These are phyloP conservation scores for Catocala fraxini DNA, from an alignment of 2,888 invertebrate species.

Conservation along the genomic window DNA sequence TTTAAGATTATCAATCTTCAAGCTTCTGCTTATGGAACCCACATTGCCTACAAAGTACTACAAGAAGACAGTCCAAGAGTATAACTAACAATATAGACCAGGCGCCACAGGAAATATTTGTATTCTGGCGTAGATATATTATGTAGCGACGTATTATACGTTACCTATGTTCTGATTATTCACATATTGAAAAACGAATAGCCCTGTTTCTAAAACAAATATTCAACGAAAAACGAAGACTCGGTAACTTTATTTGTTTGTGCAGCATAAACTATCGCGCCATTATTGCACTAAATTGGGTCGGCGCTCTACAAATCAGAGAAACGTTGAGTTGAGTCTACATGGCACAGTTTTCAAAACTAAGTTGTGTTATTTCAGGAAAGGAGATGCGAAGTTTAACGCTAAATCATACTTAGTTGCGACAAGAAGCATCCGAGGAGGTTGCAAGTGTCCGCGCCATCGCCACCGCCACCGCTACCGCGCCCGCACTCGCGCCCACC, in stretches of 20 bases:
- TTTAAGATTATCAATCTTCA: no score
- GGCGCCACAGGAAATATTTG: no score
- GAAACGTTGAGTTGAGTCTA: constrained; percentile 43
- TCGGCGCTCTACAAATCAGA: constrained; percentile 41
- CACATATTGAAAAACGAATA: no score
- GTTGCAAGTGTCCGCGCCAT: constrained; percentile 37
- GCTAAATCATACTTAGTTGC: constrained; percentile 72
- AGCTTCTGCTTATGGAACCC: no score
- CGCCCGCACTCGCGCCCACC: constrained; percentile 37
- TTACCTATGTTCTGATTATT: no score
- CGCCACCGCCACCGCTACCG: constrained; percentile 9
- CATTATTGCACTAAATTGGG: constrained; percentile 39
- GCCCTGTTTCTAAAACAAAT: no score
- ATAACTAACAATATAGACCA: no score
- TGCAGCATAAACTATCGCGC: constrained; percentile 7
- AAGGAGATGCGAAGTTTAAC: constrained; percentile 66
- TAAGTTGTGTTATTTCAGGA: constrained; percentile 66
- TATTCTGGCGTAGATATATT: no score
- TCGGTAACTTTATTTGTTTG: constrained; percentile 2
- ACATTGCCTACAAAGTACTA: no score
- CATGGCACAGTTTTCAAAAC: constrained; percentile 58
- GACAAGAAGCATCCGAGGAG: constrained; percentile 62
- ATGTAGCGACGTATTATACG: no score
- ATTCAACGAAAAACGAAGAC: no score
- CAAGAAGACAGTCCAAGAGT: no score